Evolutionary conservation across 2,888 invertebrate genomes (phyloP), one percentile per base, ranked within the genome.

Genomic region (Drosophila sordidapex): DNA sequence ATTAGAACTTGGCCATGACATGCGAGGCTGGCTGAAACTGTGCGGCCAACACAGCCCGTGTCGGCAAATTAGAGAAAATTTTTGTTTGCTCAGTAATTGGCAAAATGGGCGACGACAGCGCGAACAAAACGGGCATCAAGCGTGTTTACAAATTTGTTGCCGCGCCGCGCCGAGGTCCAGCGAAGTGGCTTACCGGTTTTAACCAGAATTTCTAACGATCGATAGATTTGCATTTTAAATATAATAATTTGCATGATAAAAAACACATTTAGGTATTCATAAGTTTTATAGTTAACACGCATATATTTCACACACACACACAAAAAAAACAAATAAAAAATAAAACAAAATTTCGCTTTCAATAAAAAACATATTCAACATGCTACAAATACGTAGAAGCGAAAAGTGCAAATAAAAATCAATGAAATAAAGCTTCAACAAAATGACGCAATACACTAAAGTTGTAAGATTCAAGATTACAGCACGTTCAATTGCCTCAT

Each of bases 61-160:
- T 88, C 83, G 87, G 89, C 83, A 88, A 85, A 85, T 85, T 85
- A 88, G 85, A 83, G 82, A 85, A 88, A 82, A 81, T 71, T 86
- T 85, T 88, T 75, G 83, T 81, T 85, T 76, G 89, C 62, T 68
- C 80, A 83, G 83, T 85, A 85, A 85, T 85, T 85, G 85, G 89
- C 85, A 78, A 76, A 43, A 63, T 43, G 49, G 59, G 36, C 52
- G 35, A 70, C 49, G 51, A 60, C 38, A 59, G 66, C 38, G 27
- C 21, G 21, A 65, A n/a, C 53, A 27, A 51, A 48, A 51, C 31
- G 36, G 29, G 40, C n/a, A 38, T 27, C 33, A 75, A 75, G 79
- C 71, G 64, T 79, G 76, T 76, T 69, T 58, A 72, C 76, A 75
- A 79, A 79, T 80, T 74, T 70, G 61, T 65, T 56, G 61, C 31